phyloP scores from a whole-genome alignment of 2,797 vertebrate genomes.

The Calcarius lapponicus region DNA sequence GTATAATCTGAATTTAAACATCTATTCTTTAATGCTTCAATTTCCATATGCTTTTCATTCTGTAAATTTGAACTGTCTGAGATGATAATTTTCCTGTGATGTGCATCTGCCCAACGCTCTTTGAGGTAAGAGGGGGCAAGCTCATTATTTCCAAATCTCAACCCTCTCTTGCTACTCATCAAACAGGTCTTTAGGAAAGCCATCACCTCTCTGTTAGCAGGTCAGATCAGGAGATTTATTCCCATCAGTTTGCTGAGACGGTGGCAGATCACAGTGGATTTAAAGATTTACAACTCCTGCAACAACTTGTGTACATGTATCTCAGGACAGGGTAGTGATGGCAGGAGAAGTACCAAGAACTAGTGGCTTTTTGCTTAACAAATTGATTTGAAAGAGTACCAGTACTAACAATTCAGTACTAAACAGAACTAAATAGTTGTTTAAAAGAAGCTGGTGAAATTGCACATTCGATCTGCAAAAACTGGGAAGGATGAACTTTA shows the following conservation, averaged over 20 bases:
- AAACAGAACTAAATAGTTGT: neutral
- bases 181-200: neutral
- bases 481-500: neutral
- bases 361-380: neutral
- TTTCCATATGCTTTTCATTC: conserved; percentile 40
- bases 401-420: neutral
- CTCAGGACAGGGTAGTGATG: neutral
- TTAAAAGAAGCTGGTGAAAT: neutral
- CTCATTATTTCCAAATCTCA: neutral
- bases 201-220: neutral
- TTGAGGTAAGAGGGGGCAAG: neutral
- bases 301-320: accelerated
- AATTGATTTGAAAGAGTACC: neutral
- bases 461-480: neutral
- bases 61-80: neutral
- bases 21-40: neutral
- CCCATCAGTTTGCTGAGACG: neutral
- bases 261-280: neutral
- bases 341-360: neutral
- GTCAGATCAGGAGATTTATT: neutral
- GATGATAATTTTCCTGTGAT: neutral
- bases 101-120: neutral
- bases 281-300: neutral
- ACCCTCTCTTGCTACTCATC: neutral
- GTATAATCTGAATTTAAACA: neutral